Percentiles rank a stretch among this genome's conserved stretches.
Conservation (phyloP, 1,140 invertebrate species). For the Hycleus cichorii region DNA sequence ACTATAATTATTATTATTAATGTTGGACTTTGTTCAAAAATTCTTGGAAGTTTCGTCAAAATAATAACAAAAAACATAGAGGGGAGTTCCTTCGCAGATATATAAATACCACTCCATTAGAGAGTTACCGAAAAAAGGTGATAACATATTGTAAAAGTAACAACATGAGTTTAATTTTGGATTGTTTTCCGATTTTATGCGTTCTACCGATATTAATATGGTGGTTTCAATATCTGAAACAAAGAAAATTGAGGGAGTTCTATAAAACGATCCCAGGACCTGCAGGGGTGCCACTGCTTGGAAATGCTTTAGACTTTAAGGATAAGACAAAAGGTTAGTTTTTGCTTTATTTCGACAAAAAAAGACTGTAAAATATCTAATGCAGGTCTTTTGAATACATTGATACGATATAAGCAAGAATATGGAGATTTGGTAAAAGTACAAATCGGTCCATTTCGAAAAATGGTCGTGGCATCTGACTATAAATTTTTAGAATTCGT, state of each 20-base stretch:
- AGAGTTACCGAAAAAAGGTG: neutral
- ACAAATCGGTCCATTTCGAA: conserved; percentile 1
- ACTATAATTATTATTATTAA: too few relatives aligned
- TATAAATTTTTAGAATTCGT: conserved; percentile 41
- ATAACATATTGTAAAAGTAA: neutral
- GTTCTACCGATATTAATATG: neutral
- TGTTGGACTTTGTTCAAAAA: too few relatives aligned
- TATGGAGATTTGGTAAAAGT: conserved; percentile 13
- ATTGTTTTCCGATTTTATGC: conserved; percentile 1
- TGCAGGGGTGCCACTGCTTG: conserved; percentile 28
- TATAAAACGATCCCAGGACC: conserved; percentile 29
- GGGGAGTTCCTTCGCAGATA: conserved; percentile 1
- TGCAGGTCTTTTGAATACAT: conserved; percentile 15
- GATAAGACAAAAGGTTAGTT: conserved; percentile 10
- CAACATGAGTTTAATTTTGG: neutral
- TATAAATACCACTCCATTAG: neutral
- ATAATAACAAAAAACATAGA: too few relatives aligned
- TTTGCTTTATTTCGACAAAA: neutral
- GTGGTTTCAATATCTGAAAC: conserved; percentile 3
- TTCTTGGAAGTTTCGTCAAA: too few relatives aligned
- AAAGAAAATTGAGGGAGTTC: conserved; percentile 8
- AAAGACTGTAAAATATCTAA: conserved; percentile 1
- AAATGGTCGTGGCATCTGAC: conserved; percentile 18
- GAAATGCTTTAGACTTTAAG: conserved; percentile 26
- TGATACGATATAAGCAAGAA: conserved; percentile 16